phyloP scores from a whole-genome alignment of 2,113 vertebrate species.

The Chamaea fasciata region DNA sequence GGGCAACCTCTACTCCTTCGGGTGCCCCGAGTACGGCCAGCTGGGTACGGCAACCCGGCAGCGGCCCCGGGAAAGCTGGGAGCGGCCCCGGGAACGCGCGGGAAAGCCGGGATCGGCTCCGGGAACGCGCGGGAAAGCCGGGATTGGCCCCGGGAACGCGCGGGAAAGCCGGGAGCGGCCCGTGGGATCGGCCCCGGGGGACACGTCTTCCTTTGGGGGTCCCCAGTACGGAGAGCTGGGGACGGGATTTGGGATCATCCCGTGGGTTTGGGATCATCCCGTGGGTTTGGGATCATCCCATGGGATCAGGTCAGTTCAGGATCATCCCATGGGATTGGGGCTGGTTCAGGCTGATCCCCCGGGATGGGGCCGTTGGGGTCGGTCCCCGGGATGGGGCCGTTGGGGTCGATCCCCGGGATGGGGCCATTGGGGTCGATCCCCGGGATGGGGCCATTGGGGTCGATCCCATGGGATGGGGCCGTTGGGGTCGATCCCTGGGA shows the following conservation, averaged over 20 bases:
- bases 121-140: neutral
- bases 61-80: neutral
- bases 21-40: neutral
- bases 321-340: rapidly evolving
- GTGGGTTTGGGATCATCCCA: too few species aligned
- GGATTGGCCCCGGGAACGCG: too few species aligned
- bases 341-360: too few species aligned
- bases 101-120: neutral
- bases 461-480: too few species aligned
- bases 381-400: too few species aligned
- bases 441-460: too few species aligned
- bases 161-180: too few species aligned
- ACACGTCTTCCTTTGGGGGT: neutral
- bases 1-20: conserved; percentile 46
- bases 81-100: neutral
- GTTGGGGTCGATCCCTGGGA: too few species aligned
- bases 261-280: neutral
- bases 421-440: too few species aligned
- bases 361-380: too few species aligned
- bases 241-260: neutral
- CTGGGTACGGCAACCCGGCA: neutral
- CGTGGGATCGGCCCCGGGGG: neutral
- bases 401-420: too few species aligned
- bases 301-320: rapidly evolving
- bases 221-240: neutral